Base-by-base conservation (phyloP, 2,113 vertebrate genomes). In the Guaruba guarouba region DNA sequence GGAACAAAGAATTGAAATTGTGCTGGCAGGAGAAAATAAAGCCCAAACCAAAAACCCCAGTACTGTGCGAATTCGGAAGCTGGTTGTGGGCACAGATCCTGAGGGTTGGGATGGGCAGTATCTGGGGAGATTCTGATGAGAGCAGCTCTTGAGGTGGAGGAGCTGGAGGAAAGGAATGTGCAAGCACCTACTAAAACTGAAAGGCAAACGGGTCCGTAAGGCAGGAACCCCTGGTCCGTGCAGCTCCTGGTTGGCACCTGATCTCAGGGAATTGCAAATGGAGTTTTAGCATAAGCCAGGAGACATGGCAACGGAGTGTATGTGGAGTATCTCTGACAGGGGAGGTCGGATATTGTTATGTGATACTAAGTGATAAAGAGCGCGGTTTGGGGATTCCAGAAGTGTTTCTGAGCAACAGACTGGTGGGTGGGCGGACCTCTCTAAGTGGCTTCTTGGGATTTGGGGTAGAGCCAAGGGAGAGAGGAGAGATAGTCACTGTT, bases 401-500 rank as follows among this genome's bases (percentile, higher is more conserved):
- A 23, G 22, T 59, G 33, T 14, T n/a, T 23, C 13, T 59, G 33
- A n/a, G 33, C 9, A 59, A 59, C 33, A 22, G 55, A 59, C 33
- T 4, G 1, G 20, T n/a, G 33, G 20, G 13, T 2, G 12, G 19
- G 12, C 2, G 5, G 19, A 9, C 3, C 55, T 57, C 31, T 20
- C 55, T 33, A n/a, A 57, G 55, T n/a, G 55, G 31, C 55, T 59
- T 23, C 13, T n/a, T n/a, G 33, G 55, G 20, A 22, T 59, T n/a
- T n/a, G 55, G 20, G 20, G 55, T 59, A 23, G 33, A 59, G 20
- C 20, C 33, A 23, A 59, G 33, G 55, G 33, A 23, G 33, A n/a
- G 20, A 23, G 57, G 13, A n/a, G 33, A 23, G 33, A 20, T 6
- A 3, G 20, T 23, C 57, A 23, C 33, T 59, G 20, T 23, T 59